Evolutionary conservation across 1,140 invertebrate species (phyloP).

Genomic region (Dendrolimus kikuchii): DNA sequence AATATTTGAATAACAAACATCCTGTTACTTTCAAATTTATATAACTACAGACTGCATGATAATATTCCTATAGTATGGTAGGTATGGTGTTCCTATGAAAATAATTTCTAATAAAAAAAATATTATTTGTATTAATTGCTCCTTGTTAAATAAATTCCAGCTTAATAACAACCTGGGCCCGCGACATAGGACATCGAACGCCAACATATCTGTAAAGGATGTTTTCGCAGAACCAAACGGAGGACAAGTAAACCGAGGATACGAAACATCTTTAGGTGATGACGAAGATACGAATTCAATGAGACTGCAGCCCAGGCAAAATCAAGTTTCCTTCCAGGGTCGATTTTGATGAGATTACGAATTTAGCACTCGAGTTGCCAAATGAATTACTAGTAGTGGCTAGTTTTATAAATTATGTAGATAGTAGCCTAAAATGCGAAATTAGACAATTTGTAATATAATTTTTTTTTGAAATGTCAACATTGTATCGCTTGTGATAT

Average conservation of each 20-base stretch:
- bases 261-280: conserved; percentile 73
- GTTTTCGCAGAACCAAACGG: conserved; percentile 74
- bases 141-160: conserved; percentile 28
- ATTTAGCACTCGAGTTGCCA: conserved; percentile 29
- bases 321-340: conserved; percentile 64
- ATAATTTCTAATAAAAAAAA: too few relatives aligned
- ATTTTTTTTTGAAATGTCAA: conserved; percentile 4
- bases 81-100: too few relatives aligned
- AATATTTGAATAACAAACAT: too few relatives aligned
- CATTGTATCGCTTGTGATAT: conserved; percentile 38
- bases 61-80: too few relatives aligned
- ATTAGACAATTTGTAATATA: conserved; percentile 7
- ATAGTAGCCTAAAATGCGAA: conserved; percentile 42
- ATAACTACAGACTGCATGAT: too few relatives aligned
- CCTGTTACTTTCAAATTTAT: too few relatives aligned
- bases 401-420: conserved; percentile 52
- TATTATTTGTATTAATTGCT: too few relatives aligned
- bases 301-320: conserved; percentile 70
- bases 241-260: conserved; percentile 75
- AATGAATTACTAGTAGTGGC: conserved; percentile 30
- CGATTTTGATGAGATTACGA: conserved; percentile 46
- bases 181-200: conserved; percentile 73
- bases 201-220: conserved; percentile 75
- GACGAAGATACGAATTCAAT: conserved; percentile 74
- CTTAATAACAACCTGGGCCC: conserved; percentile 65